Evolutionary conservation across 2,797 vertebrate genomes (phyloP).

Genomic region (Oceanodroma leucorhoa): DNA sequence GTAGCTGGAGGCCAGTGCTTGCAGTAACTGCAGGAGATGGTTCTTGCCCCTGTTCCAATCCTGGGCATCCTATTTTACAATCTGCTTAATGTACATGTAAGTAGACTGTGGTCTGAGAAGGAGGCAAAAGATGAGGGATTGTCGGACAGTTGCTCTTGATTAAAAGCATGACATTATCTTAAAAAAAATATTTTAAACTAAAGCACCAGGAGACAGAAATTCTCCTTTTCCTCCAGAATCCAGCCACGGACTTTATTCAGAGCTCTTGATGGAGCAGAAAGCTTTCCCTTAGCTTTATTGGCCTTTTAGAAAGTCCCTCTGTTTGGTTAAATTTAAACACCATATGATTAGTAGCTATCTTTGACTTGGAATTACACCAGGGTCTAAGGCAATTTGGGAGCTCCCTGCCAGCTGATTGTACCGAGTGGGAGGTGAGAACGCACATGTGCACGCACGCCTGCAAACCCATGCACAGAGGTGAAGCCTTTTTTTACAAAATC

Average conservation of each 20-base stretch:
- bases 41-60: neutral
- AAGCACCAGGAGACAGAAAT: neutral
- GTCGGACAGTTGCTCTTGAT: neutral
- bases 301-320: neutral
- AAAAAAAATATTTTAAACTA: neutral
- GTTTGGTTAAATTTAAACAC: neutral
- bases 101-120: neutral
- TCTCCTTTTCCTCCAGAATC: neutral
- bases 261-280: neutral
- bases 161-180: neutral
- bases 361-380: neutral
- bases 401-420: neutral
- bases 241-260: neutral
- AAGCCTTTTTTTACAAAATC: neutral
- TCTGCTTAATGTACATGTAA: neutral
- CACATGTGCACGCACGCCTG: fast-evolving
- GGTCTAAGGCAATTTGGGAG: neutral
- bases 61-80: fast-evolving
- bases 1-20: neutral
- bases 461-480: neutral
- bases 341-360: neutral
- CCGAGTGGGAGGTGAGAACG: neutral
- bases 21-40: neutral
- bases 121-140: neutral
- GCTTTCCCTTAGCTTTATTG: neutral